Conservation (phyloP, 2,888 invertebrate species). For the Phlogophora meticulosa region DNA sequence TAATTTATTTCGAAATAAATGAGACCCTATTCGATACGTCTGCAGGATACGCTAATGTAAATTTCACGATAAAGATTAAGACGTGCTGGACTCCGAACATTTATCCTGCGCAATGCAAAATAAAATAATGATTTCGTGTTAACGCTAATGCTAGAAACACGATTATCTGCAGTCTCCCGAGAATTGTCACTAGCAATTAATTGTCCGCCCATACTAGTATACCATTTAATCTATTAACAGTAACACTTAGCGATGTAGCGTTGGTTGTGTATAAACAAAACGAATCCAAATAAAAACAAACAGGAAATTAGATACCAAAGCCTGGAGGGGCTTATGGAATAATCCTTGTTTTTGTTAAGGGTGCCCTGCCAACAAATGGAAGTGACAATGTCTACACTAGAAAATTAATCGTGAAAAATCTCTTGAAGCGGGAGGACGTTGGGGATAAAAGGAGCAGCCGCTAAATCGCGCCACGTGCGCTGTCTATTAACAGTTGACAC, state of each 20-base stretch:
- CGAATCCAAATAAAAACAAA: slow-evolving; percentile 80
- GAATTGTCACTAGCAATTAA: slow-evolving; percentile 51
- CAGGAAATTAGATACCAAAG: slow-evolving; percentile 85
- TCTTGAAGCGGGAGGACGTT: slow-evolving; percentile 77
- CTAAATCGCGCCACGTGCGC: slow-evolving; percentile 88
- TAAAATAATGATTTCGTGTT: slow-evolving; percentile 50
- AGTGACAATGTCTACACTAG: slow-evolving; percentile 86
- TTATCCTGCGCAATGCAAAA: slow-evolving; percentile 52
- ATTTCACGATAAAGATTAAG: slow-evolving; percentile 71
- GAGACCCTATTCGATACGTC: slow-evolving; percentile 66
- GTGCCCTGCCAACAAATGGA: slow-evolving; percentile 87
- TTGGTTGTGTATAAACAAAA: slow-evolving; percentile 71
- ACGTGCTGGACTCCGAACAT: slow-evolving; percentile 56
- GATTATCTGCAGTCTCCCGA: slow-evolving; percentile 45
- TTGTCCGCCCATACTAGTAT: slow-evolving; percentile 42
- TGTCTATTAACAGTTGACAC: slow-evolving; percentile 89
- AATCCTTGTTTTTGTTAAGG: slow-evolving; percentile 90
- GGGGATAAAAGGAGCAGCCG: slow-evolving; percentile 77
- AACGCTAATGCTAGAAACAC: slow-evolving; percentile 51
- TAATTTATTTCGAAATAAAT: slow-evolving; percentile 82
- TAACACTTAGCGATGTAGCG: slow-evolving; percentile 45
- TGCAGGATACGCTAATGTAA: slow-evolving; percentile 74
- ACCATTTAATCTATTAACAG: slow-evolving; percentile 54
- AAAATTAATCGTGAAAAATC: slow-evolving; percentile 90
- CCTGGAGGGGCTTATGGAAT: slow-evolving; percentile 83